Evolutionary conservation across 1,140 invertebrate species (phyloP), one percentile per base, ranked within the genome.

Genomic region (Phocides pigmalion): DNA sequence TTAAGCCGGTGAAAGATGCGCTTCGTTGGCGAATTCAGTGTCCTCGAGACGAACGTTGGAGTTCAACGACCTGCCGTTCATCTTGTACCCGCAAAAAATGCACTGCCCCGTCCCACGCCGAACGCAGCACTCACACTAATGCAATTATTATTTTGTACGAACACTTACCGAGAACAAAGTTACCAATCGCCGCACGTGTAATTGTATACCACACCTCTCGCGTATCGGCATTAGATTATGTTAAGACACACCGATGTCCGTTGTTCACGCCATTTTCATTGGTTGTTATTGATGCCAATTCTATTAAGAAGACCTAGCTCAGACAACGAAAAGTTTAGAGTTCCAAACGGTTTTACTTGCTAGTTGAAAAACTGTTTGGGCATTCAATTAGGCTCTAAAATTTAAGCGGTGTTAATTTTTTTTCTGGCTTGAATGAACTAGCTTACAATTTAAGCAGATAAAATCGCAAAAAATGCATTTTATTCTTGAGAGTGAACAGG

Each of bases 71-170:
- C 83, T 68, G 68, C 68, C 80, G 83, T 83, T 87, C 82, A 84
- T 91, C 84, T 89, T 76, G 54, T 72, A 77, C 69, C 76, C 79
- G 84, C 87, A 91, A 91, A 91, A 91, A 91, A 91, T 89, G 87
- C 84, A 89, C 74, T 84, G 86, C 67, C 77, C 77, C 87, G 78
- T 84, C 85, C 86, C 85, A 86, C 87, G 81, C 76, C 76, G 79
- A 84, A 82, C 79, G 79, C 81, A 84, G 68, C 74, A 71, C 80
- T 74, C 86, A 81, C 81, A 87, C 87, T 66, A 25, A 54, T 58
- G 61, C 69, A 59, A 59, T 59, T 59, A 59, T 66, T 64, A 68
- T 68, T 54, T 61, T 62, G 68, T 53, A 72, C 63, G 66, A 71
- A 79, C 69, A 75, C 72, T 73, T 51, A 68, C 64, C 62, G 61